Evolutionary conservation across 30 jellyfish, hydroid and myxozoan species (phyloP), one percentile per base, ranked within the genome.

Genomic region (Aurelia sp.): DNA sequence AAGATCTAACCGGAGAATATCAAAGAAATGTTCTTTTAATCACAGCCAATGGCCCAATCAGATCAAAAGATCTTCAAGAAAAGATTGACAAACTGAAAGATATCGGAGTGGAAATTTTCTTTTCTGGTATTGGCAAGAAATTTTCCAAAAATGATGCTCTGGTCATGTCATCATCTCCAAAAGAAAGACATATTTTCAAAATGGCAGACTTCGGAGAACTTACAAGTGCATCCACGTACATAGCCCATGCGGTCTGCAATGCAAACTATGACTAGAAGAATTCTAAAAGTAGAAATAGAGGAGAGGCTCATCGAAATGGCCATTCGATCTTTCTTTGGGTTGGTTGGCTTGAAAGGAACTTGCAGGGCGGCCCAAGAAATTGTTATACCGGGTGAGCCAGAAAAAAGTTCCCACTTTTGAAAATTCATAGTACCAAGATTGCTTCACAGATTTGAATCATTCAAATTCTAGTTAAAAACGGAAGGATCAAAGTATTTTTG

Each of bases 121-220:
- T 71, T 27, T 52, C 64, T 53, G 77, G 57, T 33, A 55, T 47
- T 15, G 93, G 82, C 1, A n/a, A 41, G 55, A 18, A 3, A 5
- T 51, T 16, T 4, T 22, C 82, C 2, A 17, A 33, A 67, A 27
- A 44, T 5, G 88, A 84, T 27, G 88, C 88, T 0, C 62, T 72
- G 68, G 24, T 60, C 12, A 20, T 58, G 16, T 84, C 93, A 8
- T 84, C 93, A 41, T 84, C 87, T 16, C 93, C 88, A 17, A 84
- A 84, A 57, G 88, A 84, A 21, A 65, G n/a, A 2, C 93, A 84
- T 58, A 31, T 72, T 13, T 59, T 84, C 76, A 41, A 65, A 15
- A 31, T 75, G 68, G 76, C 76, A 3, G 30, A 67, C 19, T 59
- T 30, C n/a, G 74, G 18, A 8, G 89, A 63, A 17, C 48, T 79